Percentiles rank a stretch among this genome's conserved stretches.
phyloP scores from a whole-genome alignment of 2,113 vertebrate genomes.

The Pimephales promelas region DNA sequence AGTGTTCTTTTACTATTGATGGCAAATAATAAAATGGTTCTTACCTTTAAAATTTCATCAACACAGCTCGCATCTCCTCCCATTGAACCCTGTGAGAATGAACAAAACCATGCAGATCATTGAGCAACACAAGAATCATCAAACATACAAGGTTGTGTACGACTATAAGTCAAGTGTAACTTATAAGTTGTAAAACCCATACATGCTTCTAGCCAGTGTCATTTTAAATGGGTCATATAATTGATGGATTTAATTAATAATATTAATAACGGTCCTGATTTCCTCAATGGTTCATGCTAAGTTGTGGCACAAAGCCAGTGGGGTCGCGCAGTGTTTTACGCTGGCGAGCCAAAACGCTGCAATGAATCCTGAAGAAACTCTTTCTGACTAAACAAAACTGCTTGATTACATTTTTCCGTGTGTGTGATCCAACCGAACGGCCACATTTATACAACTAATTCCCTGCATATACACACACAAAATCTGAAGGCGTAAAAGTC shows the following conservation, averaged over 20 bases:
- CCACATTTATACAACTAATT: background rate
- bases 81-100: conserved; percentile 81
- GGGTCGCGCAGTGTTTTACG: background rate
- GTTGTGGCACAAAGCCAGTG: background rate
- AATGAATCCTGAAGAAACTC: background rate
- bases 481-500: background rate
- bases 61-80: conserved; percentile 94
- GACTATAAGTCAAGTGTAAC: background rate
- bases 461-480: background rate
- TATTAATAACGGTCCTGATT: background rate
- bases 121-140: background rate
- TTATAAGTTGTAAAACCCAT: background rate
- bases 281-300: background rate
- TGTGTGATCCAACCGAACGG: background rate
- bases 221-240: background rate
- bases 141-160: background rate
- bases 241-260: background rate
- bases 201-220: too few relatives aligned
- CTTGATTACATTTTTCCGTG: too few relatives aligned
- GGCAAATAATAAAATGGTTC: conserved; percentile 40
- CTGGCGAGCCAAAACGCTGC: background rate
- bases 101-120: conserved; percentile 28
- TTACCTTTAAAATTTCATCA: conserved; percentile 98
- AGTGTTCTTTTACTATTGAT: background rate
- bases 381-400: too few relatives aligned